Base-by-base conservation (phyloP, 2,113 vertebrate genomes). In the Pseudorhombus dupliciocellatus region DNA sequence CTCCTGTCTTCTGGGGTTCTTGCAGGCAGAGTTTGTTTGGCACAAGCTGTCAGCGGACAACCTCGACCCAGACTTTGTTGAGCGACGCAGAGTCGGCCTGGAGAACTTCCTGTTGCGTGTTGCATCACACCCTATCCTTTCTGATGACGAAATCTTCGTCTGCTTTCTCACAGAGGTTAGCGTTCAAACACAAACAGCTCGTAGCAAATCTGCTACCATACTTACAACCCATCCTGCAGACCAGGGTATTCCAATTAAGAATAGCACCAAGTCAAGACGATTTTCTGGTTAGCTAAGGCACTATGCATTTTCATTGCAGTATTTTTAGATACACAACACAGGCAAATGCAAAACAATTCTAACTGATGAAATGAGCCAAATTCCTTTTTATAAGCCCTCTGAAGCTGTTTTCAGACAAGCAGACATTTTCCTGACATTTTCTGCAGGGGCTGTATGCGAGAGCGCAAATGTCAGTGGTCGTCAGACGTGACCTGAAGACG, bases 11-110 rank as follows among this genome's bases (percentile, higher is more conserved):
- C 15, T 10, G 57, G 14, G 2, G 7, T 46, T 90, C 68, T 75
- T 83, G 68, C 37, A 98, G 96, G 97, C 97, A 65, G 97, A 98
- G 91, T 97, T 98, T 80, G 95, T 96, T 83, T 98, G 97, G 97
- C 97, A 98, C 89, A 98, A 98, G 79, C 90, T 98, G 18, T 95
- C 97, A 14, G 96, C 96, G 26, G 97, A 98, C 90, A 98, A 98
- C 75, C 95, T 98, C 84, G 96, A 98, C 89, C 97, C 97, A 3
- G 97, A 98, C 85, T 98, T 98, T 88, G 97, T 98, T 66, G 97
- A 98, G 87, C 92, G 97, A 80, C 90, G 97, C 69, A 92, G 96
- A 78, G 95, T 97, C 0, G 96, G 96, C 53, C 91, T 98, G 90
- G 97, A 98, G 88, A 97, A 96, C 89, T 98, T 98, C 79, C 90